Percentiles rank a stretch among this genome's conserved stretches.
Conservation (phyloP, 2,888 invertebrate genomes). For the Drosophila colorata region DNA sequence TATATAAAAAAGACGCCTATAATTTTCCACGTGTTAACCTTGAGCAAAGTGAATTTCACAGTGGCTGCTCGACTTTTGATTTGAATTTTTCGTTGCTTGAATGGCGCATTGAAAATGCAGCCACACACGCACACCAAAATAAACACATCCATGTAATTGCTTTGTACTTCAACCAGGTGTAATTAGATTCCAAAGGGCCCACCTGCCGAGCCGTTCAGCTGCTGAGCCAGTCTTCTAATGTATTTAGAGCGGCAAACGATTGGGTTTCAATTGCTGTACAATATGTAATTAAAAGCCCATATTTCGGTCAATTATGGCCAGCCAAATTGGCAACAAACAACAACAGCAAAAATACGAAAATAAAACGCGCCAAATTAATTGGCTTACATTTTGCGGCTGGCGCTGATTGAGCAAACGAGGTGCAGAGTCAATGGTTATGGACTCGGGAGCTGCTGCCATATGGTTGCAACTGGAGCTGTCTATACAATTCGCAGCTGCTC, state of each 20-base stretch:
- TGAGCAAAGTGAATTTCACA: constrained; percentile 68
- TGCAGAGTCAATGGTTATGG: constrained; percentile 57
- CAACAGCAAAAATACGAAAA: constrained; percentile 1
- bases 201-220: constrained; percentile 42
- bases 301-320: constrained; percentile 68
- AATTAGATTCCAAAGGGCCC: constrained; percentile 21
- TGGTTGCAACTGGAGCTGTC: constrained; percentile 50
- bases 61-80: constrained; percentile 60
- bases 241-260: constrained; percentile 46
- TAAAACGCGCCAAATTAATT: constrained; percentile 64
- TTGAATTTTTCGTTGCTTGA: constrained; percentile 43
- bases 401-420: constrained; percentile 63
- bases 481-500: constrained; percentile 58
- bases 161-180: constrained; percentile 19
- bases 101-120: constrained; percentile 19
- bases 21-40: constrained; percentile 70
- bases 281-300: constrained; percentile 74
- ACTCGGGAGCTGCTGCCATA: constrained; percentile 45
- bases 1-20: constrained; percentile 29
- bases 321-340: constrained; percentile 60
- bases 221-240: constrained; percentile 36
- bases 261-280: constrained; percentile 65
- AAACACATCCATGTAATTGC: constrained; percentile 24
- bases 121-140: background rate
- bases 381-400: constrained; percentile 64